These are phyloP conservation scores for Papilio polytes DNA, from an alignment of 1,140 invertebrate species.

Conservation along the genomic window DNA sequence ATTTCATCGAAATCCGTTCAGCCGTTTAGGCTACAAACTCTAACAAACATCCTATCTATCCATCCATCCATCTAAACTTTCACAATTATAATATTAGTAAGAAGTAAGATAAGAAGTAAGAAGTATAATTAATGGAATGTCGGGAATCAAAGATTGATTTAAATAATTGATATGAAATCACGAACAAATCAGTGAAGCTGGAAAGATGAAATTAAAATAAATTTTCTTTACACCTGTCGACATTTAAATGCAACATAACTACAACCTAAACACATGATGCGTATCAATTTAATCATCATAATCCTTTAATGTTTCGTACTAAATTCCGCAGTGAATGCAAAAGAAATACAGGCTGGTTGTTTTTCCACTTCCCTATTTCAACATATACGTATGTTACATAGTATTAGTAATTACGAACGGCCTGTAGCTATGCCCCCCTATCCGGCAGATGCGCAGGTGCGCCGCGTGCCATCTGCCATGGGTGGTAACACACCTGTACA, in stretches of 20 bases:
- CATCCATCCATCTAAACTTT: no score
- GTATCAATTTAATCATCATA: slow-evolving; percentile 2
- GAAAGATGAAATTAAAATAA: background rate
- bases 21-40: no score
- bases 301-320: slow-evolving; percentile 37
- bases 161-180: background rate
- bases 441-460: slow-evolving; percentile 54
- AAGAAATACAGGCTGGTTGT: slow-evolving; percentile 13
- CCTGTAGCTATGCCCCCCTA: background rate
- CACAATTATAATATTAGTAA: no score
- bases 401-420: background rate
- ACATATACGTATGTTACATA: background rate
- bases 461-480: slow-evolving; percentile 54
- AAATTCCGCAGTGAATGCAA: slow-evolving; percentile 45
- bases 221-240: background rate
- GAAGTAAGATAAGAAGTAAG: no score
- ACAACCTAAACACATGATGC: background rate
- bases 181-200: background rate
- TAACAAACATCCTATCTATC: no score
- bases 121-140: background rate
- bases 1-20: no score
- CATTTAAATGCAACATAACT: background rate
- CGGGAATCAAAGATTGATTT: background rate
- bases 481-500: slow-evolving; percentile 48
- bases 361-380: slow-evolving; percentile 13